Evolutionary conservation across 2,888 invertebrate species (phyloP).

Genomic region (Glyphotaelius pellucidus): DNA sequence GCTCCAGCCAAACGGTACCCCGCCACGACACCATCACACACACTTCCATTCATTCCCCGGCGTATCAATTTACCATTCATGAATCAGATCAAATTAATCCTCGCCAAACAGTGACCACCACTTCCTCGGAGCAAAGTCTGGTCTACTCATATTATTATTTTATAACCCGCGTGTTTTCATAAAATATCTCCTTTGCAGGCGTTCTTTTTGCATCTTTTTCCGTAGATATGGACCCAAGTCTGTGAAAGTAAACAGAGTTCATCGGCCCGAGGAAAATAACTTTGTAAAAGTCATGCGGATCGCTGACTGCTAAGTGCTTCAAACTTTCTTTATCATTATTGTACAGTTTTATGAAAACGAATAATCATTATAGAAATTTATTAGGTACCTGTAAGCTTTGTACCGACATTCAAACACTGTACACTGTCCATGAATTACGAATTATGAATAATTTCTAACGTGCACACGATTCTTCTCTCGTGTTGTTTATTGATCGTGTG

Average conservation of each 20-base stretch:
- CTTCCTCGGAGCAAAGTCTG: not conserved
- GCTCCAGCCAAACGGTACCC: not conserved
- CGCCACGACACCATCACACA: not conserved
- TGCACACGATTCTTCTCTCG: not conserved
- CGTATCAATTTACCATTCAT: not conserved
- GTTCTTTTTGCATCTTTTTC: not conserved
- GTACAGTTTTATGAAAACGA: not conserved
- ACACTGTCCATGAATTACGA: not conserved
- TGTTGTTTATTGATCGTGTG: not conserved
- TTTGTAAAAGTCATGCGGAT: not conserved
- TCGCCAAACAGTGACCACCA: not conserved
- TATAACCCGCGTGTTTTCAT: not conserved
- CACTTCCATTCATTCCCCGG: not conserved
- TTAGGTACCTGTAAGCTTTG: not conserved
- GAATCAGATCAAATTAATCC: not conserved
- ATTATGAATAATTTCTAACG: not conserved
- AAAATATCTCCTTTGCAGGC: not conserved
- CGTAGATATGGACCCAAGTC: not conserved
- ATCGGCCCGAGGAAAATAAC: not conserved
- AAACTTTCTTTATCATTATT: constrained; percentile 2
- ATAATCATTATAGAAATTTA: not conserved
- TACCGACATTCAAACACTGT: not conserved
- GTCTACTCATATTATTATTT: not conserved
- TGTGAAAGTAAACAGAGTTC: constrained; percentile 2
- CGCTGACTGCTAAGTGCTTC: not conserved